These are phyloP conservation scores for Drosophila persimilis DNA, from an alignment of 1,140 invertebrate species.

Conservation along the genomic window DNA sequence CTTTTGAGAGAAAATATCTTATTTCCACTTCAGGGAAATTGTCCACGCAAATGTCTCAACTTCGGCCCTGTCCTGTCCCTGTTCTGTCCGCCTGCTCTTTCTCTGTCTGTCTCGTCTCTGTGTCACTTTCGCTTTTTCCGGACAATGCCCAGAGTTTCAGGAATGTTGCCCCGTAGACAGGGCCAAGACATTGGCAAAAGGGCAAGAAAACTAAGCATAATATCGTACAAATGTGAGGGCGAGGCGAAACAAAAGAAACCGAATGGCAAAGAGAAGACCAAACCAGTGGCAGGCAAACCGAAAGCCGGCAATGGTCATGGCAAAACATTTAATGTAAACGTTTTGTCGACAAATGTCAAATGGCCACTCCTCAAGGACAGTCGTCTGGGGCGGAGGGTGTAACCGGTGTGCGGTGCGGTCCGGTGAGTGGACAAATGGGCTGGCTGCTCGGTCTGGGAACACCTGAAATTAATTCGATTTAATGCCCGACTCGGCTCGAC, in stretches of 20 bases:
- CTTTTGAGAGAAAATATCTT: conserved; percentile 43
- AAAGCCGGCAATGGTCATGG: conserved; percentile 63
- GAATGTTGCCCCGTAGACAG: conserved; percentile 67
- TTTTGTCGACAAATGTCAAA: conserved; percentile 81
- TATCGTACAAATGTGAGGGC: conserved; percentile 20
- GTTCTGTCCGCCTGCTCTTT: conserved; percentile 9
- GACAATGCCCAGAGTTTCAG: conserved; percentile 70
- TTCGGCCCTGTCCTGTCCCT: conserved; percentile 35
- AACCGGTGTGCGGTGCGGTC: not conserved
- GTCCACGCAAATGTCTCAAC: conserved; percentile 78
- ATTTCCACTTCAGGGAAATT: conserved; percentile 59
- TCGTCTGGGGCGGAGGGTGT: too few species aligned
- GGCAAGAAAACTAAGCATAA: conserved; percentile 26
- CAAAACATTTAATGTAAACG: conserved; percentile 81
- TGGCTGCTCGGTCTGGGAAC: conserved; percentile 1
- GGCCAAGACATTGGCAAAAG: conserved; percentile 36
- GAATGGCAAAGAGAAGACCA: conserved; percentile 16
- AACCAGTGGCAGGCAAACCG: conserved; percentile 15
- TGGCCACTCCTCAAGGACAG: conserved; percentile 55
- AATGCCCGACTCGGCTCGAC: conserved; percentile 37
- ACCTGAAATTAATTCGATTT: conserved; percentile 78
- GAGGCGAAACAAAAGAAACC: conserved; percentile 23
- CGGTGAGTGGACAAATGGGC: not conserved
- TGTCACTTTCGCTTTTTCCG: conserved; percentile 46
- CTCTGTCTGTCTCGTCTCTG: not conserved